These are phyloP conservation scores for Haemorhous mexicanus DNA, from an alignment of 2,113 vertebrate genomes.

Conservation along the genomic window DNA sequence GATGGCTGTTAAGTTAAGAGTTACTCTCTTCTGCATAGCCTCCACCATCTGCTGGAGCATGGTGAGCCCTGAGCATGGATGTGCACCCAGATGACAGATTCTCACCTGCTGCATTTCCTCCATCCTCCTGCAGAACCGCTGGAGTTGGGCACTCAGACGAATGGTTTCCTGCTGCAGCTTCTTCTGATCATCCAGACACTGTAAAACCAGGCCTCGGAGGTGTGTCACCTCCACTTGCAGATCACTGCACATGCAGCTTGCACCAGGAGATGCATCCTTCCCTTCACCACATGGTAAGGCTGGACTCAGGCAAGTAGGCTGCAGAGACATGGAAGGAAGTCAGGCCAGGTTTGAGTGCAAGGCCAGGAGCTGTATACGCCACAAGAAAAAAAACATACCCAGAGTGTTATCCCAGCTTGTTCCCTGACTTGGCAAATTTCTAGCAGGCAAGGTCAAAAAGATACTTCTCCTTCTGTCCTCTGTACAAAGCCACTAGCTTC, in stretches of 20 bases:
- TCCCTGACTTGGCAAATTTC: background rate
- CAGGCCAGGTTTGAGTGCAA: background rate
- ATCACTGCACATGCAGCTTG: constrained; percentile 64
- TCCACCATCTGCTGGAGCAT: background rate
- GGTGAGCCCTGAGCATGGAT: background rate
- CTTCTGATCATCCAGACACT: constrained; percentile 77
- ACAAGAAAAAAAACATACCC: background rate
- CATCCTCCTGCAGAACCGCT: constrained; percentile 59
- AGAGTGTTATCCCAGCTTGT: background rate
- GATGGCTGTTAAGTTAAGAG: background rate
- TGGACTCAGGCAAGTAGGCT: constrained; percentile 75
- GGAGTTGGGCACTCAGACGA: constrained; percentile 69
- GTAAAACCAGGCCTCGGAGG: constrained; percentile 69
- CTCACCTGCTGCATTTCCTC: constrained; percentile 71
- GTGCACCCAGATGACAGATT: background rate
- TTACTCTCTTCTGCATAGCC: background rate
- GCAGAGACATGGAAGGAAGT: background rate
- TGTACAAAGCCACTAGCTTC: background rate
- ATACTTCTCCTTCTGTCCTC: background rate
- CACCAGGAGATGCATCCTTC: constrained; percentile 4
- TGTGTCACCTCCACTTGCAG: constrained; percentile 66
- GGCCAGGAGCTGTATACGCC: background rate
- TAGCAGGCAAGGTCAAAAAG: background rate
- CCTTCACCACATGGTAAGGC: constrained; percentile 42
- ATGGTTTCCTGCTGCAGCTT: constrained; percentile 73